A percentile compares a stretch with the other conserved stretches of the same genome.
phyloP scores from a whole-genome alignment of 2,113 vertebrate species.

The Seriola rivoliana region DNA sequence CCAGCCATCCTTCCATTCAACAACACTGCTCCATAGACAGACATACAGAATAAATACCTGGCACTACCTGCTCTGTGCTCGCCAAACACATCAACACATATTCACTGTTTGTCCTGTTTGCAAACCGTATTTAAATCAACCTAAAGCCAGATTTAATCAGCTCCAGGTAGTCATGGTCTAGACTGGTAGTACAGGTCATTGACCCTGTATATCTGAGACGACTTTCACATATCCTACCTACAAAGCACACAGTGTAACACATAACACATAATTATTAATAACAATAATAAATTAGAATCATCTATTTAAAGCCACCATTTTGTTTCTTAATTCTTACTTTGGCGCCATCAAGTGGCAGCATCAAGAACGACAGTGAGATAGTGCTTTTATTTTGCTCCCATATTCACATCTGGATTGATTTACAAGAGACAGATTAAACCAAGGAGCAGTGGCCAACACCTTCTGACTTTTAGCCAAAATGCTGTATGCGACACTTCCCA shows the following conservation, averaged over 20 bases:
- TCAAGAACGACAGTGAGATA: neutral
- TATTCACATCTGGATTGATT: no score
- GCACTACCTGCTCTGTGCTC: neutral
- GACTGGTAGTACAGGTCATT: no score
- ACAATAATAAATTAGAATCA: neutral
- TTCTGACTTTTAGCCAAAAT: neutral
- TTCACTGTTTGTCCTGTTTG: neutral
- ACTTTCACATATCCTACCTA: no score
- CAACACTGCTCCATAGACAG: no score
- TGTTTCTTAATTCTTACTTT: neutral
- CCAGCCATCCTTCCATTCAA: no score
- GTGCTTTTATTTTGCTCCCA: neutral
- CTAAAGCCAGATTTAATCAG: neutral
- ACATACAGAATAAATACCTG: neutral
- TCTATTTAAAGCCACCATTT: neutral
- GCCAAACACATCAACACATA: neutral
- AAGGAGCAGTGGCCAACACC: no score
- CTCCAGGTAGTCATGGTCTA: no score
- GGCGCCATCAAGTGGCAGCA: neutral
- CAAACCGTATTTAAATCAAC: neutral
- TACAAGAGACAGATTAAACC: no score
- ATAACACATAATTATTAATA: neutral
- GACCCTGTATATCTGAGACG: no score
- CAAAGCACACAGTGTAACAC: no score
- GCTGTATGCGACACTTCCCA: neutral